Base-by-base conservation (phyloP, 1,140 invertebrate species). In the Cotesia glomerata region DNA sequence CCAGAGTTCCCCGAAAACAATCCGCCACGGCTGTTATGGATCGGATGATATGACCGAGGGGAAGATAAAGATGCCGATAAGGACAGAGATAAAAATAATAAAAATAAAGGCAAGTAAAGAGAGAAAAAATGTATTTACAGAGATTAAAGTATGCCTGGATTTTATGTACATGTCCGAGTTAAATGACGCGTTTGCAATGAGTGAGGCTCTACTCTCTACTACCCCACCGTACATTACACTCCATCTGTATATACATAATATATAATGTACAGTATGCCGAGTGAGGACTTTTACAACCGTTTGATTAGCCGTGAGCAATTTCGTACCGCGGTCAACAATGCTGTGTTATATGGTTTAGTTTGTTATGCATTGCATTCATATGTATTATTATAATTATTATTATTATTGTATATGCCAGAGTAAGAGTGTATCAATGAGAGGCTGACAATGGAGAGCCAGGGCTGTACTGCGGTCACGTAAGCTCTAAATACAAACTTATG, bases 241-340 rank as follows among this genome's bases (percentile, higher is more conserved):
- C 18, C 56, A 9, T 16, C 18, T n/a, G 5, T 59, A 9, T 26
- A 5, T 1, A n/a, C 13, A 13, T 59, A 59, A 59, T 11, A 13
- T 16, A 59, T 13, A 13, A 32, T 11, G 32, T 14, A 39, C 16
- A 35, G 39, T 45, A 45, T 45, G 39, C 32, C 16, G 11, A 11
- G 51, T 45, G 35, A 58, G 14, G 35, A 58, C 35, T 62, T 67
- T 72, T 61, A 52, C 26, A 39, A 18, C 16, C 56, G 36, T 66
- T 72, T 72, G 58, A 72, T 72, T 72, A 72, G 56, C 39, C 39
- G 71, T 67, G 35, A 72, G 65, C 11, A 72, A 67, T 72, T 67
- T 65, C 34, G 54, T 45, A 34, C 39, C 39, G 71, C 35, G 49
- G 35, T 67, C 9, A 72, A 67, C 64, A 67, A 67, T 72, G 54